Base-by-base conservation (phyloP, 2,113 vertebrate species). In the Notechis scutatus region DNA sequence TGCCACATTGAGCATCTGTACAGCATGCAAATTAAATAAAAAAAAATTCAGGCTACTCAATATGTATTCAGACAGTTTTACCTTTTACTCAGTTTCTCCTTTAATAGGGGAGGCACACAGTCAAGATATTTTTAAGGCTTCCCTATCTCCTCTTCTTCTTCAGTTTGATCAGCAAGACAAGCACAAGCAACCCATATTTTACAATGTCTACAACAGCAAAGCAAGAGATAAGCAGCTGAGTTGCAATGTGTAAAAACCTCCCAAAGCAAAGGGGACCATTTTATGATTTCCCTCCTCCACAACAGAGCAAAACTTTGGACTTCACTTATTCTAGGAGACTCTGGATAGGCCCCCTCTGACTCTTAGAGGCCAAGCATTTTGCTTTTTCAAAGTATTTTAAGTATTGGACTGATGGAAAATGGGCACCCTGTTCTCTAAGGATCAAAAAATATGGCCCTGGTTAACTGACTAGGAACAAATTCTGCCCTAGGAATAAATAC, bases 51-150 rank as follows among this genome's bases (percentile, higher is more conserved):
- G 47, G 47, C 47, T 50, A 50, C 47, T 50, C 47, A 50, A 50
- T 50, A 50, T 50, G 47, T 50, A 9, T 50, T 93, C 74, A 90
- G 29, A 74, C 39, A 59, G 74, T 26, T 23, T 85, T 93, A 90
- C 21, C 42, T 93, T 90, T 56, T 42, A 85, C 61, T 56, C 23
- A 29, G 29, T 56, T 88, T 89, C 85, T 74, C 54, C 45, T 90
- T 93, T 90, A 50, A 74, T 52, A 55, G 88, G 42, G 74, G 12
- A 90, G 54, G 69, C 69, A 90, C 89, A 90, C 87, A 50, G 42
- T 90, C 90, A 88, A 90, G 52, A 64, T 90, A 59, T 52, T 57
- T 88, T 93, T 89, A 93, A 59, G 59, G 3, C 56, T 81, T 90
- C 39, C 55, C 26, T 86, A 90, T 29, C 56, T 54, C 74, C 47